Evolutionary conservation across 2,113 vertebrate species (phyloP).

Genomic region (Sylvietta virens): DNA sequence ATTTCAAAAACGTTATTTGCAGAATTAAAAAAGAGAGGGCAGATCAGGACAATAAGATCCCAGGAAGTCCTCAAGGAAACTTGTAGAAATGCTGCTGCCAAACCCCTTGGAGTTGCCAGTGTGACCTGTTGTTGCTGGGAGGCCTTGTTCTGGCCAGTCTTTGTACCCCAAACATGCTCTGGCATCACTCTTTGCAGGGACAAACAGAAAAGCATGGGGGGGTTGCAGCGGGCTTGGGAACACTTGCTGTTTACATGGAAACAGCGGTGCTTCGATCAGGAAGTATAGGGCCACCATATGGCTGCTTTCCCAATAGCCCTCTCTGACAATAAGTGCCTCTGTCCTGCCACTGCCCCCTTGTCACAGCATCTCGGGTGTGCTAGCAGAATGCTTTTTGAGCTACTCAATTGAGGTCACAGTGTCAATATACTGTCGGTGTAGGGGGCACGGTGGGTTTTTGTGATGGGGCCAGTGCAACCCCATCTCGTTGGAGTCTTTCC

Average conservation of each 20-base stretch:
- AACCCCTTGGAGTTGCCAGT: neutral
- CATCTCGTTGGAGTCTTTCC: neutral
- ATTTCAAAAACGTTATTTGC: slow-evolving; percentile 20
- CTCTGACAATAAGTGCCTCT: neutral
- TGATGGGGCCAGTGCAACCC: neutral
- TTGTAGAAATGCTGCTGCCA: slow-evolving; percentile 26
- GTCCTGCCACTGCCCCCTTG: neutral
- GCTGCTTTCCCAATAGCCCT: neutral
- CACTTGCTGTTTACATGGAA: neutral
- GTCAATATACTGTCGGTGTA: neutral
- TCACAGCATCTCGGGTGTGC: neutral
- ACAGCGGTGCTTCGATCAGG: neutral
- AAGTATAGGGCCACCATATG: neutral
- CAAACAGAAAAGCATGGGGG: neutral
- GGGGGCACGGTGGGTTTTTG: neutral
- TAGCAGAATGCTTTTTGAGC: neutral
- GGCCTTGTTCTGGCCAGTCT: neutral
- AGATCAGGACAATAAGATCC: slow-evolving; percentile 24
- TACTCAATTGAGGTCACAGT: neutral
- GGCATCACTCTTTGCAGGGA: slow-evolving; percentile 1
- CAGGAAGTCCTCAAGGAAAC: slow-evolving; percentile 35
- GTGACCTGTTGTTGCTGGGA: slow-evolving; percentile 19
- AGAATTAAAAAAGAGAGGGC: slow-evolving; percentile 11
- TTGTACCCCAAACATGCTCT: neutral
- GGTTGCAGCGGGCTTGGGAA: neutral